These are phyloP conservation scores for Apomyelois bistriatella DNA, from an alignment of 2,888 invertebrate genomes.

Conservation along the genomic window DNA sequence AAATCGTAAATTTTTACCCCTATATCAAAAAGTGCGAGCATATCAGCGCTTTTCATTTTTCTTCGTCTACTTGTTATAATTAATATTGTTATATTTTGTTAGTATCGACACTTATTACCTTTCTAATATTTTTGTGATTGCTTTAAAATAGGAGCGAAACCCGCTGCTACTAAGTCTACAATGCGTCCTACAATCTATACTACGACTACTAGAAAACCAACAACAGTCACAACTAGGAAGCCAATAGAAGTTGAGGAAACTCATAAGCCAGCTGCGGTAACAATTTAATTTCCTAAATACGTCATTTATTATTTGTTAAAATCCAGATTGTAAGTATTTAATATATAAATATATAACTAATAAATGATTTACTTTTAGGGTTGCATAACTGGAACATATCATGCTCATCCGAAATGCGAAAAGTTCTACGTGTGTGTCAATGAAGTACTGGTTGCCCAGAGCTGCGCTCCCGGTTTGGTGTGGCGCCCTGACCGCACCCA, in stretches of 20 bases:
- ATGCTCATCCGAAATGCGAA: constrained; percentile 85
- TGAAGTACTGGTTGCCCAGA: constrained; percentile 83
- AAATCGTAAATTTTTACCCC: no score
- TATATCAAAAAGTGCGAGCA: no score
- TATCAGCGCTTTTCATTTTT: no score
- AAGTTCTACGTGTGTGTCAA: constrained; percentile 90
- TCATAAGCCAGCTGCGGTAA: constrained; percentile 53
- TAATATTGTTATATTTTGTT: no score
- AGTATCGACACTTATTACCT: not conserved
- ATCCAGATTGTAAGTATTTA: not conserved
- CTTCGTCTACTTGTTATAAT: no score
- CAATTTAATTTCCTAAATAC: constrained; percentile 2
- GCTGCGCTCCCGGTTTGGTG: constrained; percentile 87
- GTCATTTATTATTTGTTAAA: constrained; percentile 9
- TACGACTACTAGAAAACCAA: constrained; percentile 31
- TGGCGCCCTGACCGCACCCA: constrained; percentile 84
- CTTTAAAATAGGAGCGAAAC: constrained; percentile 32
- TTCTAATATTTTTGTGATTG: not conserved
- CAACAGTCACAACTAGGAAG: constrained; percentile 41
- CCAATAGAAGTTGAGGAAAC: constrained; percentile 40
- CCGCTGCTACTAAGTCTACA: constrained; percentile 50
- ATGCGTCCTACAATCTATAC: constrained; percentile 30
- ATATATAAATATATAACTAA: no score
- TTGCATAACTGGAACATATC: constrained; percentile 87
- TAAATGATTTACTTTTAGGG: constrained; percentile 40